A percentile compares a stretch with the other conserved stretches of the same genome.
phyloP scores from a whole-genome alignment of 2,113 vertebrate genomes.

The Eublepharis macularius region DNA sequence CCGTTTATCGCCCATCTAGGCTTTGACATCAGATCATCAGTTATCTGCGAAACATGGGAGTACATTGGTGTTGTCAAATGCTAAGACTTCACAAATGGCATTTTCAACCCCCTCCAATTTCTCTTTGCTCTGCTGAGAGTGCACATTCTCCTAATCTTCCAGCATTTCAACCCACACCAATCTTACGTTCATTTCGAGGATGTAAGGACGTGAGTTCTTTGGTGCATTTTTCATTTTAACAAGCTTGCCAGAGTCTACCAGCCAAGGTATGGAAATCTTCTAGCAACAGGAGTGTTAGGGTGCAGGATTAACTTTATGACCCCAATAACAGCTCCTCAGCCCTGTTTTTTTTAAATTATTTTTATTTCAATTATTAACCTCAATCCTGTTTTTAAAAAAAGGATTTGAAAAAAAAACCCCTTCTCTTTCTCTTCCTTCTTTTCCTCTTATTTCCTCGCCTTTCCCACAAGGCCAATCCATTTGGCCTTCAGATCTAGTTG shows the following conservation, averaged over 20 bases:
- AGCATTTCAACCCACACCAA: background rate
- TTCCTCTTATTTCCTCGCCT: background rate
- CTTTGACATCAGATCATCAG: background rate
- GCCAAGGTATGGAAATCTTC: background rate
- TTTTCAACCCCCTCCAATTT: background rate
- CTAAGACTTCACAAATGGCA: background rate
- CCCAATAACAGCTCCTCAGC: too few species aligned
- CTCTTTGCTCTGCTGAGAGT: constrained; percentile 29
- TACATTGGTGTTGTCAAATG: constrained; percentile 39
- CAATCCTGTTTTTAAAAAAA: background rate
- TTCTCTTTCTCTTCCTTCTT: background rate
- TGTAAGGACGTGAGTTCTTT: background rate
- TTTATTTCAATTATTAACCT: too few species aligned
- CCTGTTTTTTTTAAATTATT: too few species aligned
- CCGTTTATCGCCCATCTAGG: constrained; percentile 23
- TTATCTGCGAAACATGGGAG: constrained; percentile 36
- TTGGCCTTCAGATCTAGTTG: background rate
- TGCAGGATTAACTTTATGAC: too few species aligned
- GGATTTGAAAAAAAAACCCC: background rate
- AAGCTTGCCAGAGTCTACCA: constrained; percentile 28
- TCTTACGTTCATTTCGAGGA: background rate
- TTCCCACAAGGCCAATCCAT: background rate
- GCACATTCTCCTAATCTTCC: constrained; percentile 15
- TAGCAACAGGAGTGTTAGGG: background rate
- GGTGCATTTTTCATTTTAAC: constrained; percentile 24